These are phyloP conservation scores for Nineta flava DNA, from an alignment of 2,888 invertebrate species.

Conservation along the genomic window DNA sequence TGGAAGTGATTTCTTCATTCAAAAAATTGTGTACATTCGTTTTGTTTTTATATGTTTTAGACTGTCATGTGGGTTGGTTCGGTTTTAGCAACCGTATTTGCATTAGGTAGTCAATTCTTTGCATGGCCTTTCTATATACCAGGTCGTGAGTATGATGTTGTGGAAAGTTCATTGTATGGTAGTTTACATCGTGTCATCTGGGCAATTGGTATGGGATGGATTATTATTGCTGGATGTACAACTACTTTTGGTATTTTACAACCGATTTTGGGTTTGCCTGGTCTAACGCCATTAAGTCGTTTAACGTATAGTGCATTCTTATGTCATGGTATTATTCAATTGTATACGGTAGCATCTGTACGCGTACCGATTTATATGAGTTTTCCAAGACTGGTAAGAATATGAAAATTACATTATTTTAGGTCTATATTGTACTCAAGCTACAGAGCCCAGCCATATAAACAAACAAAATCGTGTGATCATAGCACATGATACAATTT, in stretches of 20 bases:
- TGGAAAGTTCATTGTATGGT: slow-evolving; percentile 23
- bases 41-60: slow-evolving; percentile 13
- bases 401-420: no score
- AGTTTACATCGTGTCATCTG: slow-evolving; percentile 22
- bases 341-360: slow-evolving; percentile 17
- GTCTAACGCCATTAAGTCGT: slow-evolving; percentile 19
- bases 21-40: no score
- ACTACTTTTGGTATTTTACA: slow-evolving; percentile 1
- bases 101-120: slow-evolving; percentile 16
- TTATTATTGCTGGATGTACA: slow-evolving; percentile 13
- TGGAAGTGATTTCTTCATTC: no score
- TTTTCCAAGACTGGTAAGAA: neutral
- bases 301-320: slow-evolving; percentile 24
- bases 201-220: slow-evolving; percentile 21
- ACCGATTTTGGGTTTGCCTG: neutral
- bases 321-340: slow-evolving; percentile 21
- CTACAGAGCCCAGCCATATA: no score
- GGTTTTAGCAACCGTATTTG: slow-evolving; percentile 14
- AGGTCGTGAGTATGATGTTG: slow-evolving; percentile 16
- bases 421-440: no score
- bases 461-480: no score
- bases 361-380: slow-evolving; percentile 13
- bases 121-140: slow-evolving; percentile 19
- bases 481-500: no score
- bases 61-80: slow-evolving; percentile 15